These are phyloP conservation scores for Drosophila affinis DNA, from an alignment of 2,888 invertebrate species.

Conservation along the genomic window DNA sequence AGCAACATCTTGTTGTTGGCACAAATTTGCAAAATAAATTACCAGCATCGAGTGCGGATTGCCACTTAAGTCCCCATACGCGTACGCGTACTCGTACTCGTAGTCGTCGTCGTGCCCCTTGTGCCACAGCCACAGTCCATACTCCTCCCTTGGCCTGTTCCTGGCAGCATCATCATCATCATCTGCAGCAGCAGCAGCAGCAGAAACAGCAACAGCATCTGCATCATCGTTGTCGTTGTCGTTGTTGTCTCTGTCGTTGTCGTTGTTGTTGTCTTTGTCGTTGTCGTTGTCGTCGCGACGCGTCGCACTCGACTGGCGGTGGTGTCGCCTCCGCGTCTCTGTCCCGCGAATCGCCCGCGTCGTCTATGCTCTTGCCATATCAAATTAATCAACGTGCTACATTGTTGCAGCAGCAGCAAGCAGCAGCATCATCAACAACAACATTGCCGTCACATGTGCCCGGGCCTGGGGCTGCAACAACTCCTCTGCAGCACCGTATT, in stretches of 20 bases:
- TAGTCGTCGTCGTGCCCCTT: background rate
- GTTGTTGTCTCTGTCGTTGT: conserved; percentile 22
- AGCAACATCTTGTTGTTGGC: conserved; percentile 42
- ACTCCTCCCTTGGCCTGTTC: background rate
- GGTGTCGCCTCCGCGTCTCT: conserved; percentile 37
- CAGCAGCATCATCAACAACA: conserved; percentile 49
- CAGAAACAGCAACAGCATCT: background rate
- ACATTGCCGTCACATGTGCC: conserved; percentile 53
- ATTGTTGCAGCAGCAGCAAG: conserved; percentile 75
- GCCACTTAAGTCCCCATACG: conserved; percentile 58
- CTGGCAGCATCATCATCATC: conserved; percentile 4
- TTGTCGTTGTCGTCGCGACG: conserved; percentile 56
- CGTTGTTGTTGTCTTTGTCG: conserved; percentile 15
- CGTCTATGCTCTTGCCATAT: conserved; percentile 75
- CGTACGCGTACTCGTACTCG: conserved; percentile 15
- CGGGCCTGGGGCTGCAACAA: conserved; percentile 25
- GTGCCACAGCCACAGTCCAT: background rate
- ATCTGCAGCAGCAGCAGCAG: background rate
- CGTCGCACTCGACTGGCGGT: conserved; percentile 65
- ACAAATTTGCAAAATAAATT: conserved; percentile 77
- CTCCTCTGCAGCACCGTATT: conserved; percentile 66
- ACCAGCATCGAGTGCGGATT: conserved; percentile 64
- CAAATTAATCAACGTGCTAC: conserved; percentile 79
- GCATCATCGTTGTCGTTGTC: conserved; percentile 2
- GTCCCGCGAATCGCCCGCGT: conserved; percentile 61